Percentiles rank a stretch among this genome's conserved stretches.
These are phyloP conservation scores for Drosophila bocqueti DNA, from an alignment of 1,140 invertebrate species.

Conservation along the genomic window DNA sequence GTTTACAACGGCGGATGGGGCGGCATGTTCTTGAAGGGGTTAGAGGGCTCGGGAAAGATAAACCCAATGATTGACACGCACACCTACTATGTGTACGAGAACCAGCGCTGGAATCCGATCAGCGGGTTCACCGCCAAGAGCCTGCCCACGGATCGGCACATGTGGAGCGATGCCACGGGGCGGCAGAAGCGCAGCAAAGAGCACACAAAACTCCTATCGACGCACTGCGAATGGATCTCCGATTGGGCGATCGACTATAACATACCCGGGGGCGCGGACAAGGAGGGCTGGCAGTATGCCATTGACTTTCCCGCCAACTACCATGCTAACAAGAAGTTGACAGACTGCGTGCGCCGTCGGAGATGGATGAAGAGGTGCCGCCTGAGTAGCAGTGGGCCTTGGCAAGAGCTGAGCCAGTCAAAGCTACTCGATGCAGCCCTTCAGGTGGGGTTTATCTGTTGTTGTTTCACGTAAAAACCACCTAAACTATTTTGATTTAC, in stretches of 20 bases:
- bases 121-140: slow-evolving; percentile 94
- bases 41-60: slow-evolving; percentile 89
- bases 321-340: slow-evolving; percentile 93
- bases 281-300: slow-evolving; percentile 97
- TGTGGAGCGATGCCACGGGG: slow-evolving; percentile 95
- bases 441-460: slow-evolving; percentile 24
- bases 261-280: slow-evolving; percentile 94
- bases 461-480: fast-evolving
- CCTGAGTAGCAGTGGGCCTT: slow-evolving; percentile 93
- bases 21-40: slow-evolving; percentile 90
- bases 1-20: slow-evolving; percentile 95
- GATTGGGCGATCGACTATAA: slow-evolving; percentile 96
- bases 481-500: not conserved
- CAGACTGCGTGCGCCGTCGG: slow-evolving; percentile 94
- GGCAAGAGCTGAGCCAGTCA: slow-evolving; percentile 93
- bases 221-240: slow-evolving; percentile 95
- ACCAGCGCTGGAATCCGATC: slow-evolving; percentile 95
- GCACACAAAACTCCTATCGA: slow-evolving; percentile 92
- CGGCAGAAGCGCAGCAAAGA: slow-evolving; percentile 93
- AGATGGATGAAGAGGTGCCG: slow-evolving; percentile 94
- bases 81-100: slow-evolving; percentile 95
- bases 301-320: slow-evolving; percentile 95
- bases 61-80: slow-evolving; percentile 93
- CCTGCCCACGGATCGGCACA: slow-evolving; percentile 94
- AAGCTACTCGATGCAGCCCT: slow-evolving; percentile 92